phyloP scores from a whole-genome alignment of 2,888 invertebrate species.

The Luperina nickerlii region DNA sequence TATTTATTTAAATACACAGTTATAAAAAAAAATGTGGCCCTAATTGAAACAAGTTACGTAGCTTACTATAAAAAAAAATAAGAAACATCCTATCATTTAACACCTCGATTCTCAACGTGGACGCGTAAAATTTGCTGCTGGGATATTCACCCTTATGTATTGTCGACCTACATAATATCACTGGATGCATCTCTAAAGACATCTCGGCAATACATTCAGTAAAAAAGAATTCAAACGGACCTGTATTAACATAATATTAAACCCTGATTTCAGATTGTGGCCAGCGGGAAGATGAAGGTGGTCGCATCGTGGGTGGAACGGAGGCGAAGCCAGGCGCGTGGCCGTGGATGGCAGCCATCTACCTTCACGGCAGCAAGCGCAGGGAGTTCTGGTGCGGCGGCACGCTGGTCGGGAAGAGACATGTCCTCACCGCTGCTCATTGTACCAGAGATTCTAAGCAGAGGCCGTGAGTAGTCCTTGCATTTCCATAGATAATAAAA shows the following conservation, averaged over 20 bases:
- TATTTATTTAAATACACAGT: no score
- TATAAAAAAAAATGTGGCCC: no score
- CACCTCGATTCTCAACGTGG: no score
- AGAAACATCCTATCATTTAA: no score
- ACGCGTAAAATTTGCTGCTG: no score
- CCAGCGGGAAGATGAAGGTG: constrained; percentile 94
- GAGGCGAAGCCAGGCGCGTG: constrained; percentile 96
- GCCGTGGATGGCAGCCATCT: constrained; percentile 99
- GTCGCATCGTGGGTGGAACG: constrained; percentile 97
- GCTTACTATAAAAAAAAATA: no score
- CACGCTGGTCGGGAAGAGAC: constrained; percentile 94
- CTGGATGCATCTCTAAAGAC: not conserved
- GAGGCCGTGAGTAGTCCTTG: constrained; percentile 92
- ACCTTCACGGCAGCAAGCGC: constrained; percentile 95
- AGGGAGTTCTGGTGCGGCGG: constrained; percentile 99
- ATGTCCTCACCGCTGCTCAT: constrained; percentile 97
- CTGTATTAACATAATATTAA: not conserved
- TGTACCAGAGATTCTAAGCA: constrained; percentile 97
- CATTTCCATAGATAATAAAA: not conserved
- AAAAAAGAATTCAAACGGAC: not conserved
- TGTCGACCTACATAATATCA: not conserved
- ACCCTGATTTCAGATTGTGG: constrained; percentile 92
- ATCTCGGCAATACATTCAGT: not conserved
- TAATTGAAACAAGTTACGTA: no score
- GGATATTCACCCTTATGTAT: no score